Percentiles rank a stretch among this genome's conserved stretches.
Conservation (phyloP, 2,797 vertebrate species). For the Sylvia borin region DNA sequence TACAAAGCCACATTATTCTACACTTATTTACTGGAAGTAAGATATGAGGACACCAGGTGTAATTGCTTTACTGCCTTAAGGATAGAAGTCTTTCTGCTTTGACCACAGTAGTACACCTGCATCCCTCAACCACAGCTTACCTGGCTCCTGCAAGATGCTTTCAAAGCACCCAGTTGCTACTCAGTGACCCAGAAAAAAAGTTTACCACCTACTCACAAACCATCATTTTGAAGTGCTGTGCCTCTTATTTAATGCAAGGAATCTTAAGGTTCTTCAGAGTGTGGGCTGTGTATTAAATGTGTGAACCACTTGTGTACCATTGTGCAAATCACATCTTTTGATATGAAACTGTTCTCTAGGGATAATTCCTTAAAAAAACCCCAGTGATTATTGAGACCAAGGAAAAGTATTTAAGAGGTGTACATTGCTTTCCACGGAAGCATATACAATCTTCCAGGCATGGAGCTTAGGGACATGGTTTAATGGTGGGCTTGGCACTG, state of each 20-base stretch:
- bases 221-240: background rate
- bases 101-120: constrained; percentile 67
- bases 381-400: background rate
- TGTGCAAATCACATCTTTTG: background rate
- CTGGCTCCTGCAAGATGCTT: constrained; percentile 40
- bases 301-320: background rate
- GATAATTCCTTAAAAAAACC: background rate
- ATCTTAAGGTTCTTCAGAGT: background rate
- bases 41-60: constrained; percentile 52
- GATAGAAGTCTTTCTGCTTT: constrained; percentile 58
- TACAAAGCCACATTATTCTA: constrained; percentile 57
- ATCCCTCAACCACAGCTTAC: constrained; percentile 14
- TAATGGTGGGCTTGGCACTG: background rate
- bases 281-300: background rate
- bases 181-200: constrained; percentile 43
- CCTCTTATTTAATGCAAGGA: background rate
- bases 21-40: constrained; percentile 41
- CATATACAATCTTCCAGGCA: background rate
- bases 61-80: constrained; percentile 51
- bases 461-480: background rate
- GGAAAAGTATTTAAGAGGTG: background rate
- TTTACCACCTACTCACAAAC: constrained; percentile 43
- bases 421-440: background rate
- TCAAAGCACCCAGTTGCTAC: constrained; percentile 44
- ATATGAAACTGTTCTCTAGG: background rate